A percentile compares a stretch with the other conserved stretches of the same genome.
Evolutionary conservation across 2,113 vertebrate genomes (phyloP).

Genomic region (Ictidomys tridecemlineatus): DNA sequence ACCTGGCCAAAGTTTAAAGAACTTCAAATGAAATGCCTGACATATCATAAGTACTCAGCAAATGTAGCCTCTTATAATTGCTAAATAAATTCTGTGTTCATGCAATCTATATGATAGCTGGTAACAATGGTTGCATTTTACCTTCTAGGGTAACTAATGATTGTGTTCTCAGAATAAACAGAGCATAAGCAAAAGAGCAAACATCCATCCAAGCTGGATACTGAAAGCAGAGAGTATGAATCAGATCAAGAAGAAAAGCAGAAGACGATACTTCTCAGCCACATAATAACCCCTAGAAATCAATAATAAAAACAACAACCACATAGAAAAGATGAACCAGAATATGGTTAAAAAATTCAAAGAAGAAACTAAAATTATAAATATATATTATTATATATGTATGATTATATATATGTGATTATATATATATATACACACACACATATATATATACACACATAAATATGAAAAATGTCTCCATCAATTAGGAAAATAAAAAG

Average conservation of each 20-base stretch:
- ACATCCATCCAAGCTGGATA: background rate
- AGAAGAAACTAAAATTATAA: background rate
- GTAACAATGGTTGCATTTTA: background rate
- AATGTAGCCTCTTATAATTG: background rate
- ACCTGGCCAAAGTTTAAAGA: background rate
- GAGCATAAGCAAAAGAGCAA: background rate
- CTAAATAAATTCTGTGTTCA: background rate
- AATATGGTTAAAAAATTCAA: background rate
- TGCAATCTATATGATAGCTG: background rate
- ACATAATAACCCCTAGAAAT: background rate
- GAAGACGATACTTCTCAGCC: background rate
- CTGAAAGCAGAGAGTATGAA: background rate
- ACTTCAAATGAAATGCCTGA: background rate
- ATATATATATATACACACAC: too few relatives aligned
- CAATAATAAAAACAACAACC: background rate
- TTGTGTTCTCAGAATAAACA: constrained; percentile 1
- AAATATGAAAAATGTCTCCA: background rate
- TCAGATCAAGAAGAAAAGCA: constrained; percentile 35
- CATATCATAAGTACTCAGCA: background rate
- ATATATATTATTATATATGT: background rate
- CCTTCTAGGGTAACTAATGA: background rate
- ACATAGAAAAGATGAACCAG: background rate
- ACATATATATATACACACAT: too few relatives aligned
- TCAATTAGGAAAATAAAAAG: background rate
- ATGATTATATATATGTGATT: too few relatives aligned